phyloP scores from a whole-genome alignment of 2,888 invertebrate genomes.

The Dryobotodes eremita region DNA sequence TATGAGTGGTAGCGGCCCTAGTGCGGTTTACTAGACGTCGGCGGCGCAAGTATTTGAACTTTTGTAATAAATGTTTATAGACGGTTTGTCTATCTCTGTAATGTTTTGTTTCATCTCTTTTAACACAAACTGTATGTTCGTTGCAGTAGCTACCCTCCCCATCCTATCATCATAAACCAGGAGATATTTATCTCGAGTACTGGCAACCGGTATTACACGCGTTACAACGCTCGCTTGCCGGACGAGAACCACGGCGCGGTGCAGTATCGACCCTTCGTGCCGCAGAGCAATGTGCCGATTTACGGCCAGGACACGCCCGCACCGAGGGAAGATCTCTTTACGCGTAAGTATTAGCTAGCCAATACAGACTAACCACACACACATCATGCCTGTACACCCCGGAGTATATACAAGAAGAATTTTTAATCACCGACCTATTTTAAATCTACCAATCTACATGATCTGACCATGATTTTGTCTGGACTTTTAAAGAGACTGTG shows the following conservation, averaged over 20 bases:
- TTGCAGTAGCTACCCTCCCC: constrained; percentile 47
- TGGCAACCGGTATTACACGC: constrained; percentile 46
- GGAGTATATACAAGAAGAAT: neutral
- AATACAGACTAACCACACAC: neutral
- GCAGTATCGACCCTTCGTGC: constrained; percentile 40
- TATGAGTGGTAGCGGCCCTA: neutral
- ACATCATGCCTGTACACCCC: neutral
- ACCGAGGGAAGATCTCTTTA: constrained; percentile 50
- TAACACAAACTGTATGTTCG: neutral
- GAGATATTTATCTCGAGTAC: constrained; percentile 49
- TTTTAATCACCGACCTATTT: neutral
- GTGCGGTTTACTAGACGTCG: neutral
- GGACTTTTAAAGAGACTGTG: too few species aligned
- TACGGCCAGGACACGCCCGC: constrained; percentile 36
- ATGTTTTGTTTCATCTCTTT: neutral
- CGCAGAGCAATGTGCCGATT: constrained; percentile 40
- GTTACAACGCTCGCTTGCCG: constrained; percentile 40
- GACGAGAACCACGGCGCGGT: constrained; percentile 46
- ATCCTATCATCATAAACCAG: constrained; percentile 53
- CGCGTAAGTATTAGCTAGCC: constrained; percentile 45
- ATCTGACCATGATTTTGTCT: too few species aligned
- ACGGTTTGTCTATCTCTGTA: neutral
- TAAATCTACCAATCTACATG: too few species aligned
- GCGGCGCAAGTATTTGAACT: neutral
- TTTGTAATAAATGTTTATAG: too few species aligned